Evolutionary conservation across 2,797 vertebrate species (phyloP), one percentile per base, ranked within the genome.

Genomic region (Muraenolepis orangiensis): DNA sequence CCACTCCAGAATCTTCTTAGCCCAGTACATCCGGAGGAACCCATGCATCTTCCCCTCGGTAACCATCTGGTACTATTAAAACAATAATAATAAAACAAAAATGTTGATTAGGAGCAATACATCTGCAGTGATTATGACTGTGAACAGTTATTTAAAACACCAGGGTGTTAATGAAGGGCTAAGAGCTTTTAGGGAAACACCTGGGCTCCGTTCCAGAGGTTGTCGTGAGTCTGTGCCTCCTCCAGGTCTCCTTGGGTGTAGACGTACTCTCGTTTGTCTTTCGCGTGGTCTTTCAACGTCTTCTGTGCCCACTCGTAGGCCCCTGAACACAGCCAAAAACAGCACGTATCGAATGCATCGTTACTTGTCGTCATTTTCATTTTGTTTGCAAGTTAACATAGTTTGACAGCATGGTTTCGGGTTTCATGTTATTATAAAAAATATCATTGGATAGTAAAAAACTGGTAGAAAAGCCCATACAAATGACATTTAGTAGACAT

Each of bases 1-100:
- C 96, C 96, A 97, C 89, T 97, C 96, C 79, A 97, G 90, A 75
- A 97, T 97, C 90, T 97, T 98, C 86, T 98, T 98, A 80, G 96
- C 96, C 96, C 96, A 97, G 88, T 97, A 97, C 96, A 98, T 97
- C 69, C 95, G 88, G 76, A 98, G 29, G 87, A 95, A 98, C 8
- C 95, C 96, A 0, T 97, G 96, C 93, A 96, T 96, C 91, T 97
- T 98, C 67, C 96, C 96, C 78, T 98, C 95, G 0, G 0, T 80
- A 16, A 95, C 86, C 93, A 96, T 91, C 81, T 97, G 95, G 74
- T 91, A 83, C 94, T 95, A 80, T 67, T 29, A 51, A 29, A 42
- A 64, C 51, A n/a, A 57, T 23, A 23, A 38, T 12, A 38, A 38
- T 12, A 38, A 38, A 38, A 38, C 36, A 38, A 7, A 5, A 64